Percentiles rank a stretch among this genome's conserved stretches.
Conservation (phyloP, 1,140 invertebrate genomes). For the Zaprionus africanus region DNA sequence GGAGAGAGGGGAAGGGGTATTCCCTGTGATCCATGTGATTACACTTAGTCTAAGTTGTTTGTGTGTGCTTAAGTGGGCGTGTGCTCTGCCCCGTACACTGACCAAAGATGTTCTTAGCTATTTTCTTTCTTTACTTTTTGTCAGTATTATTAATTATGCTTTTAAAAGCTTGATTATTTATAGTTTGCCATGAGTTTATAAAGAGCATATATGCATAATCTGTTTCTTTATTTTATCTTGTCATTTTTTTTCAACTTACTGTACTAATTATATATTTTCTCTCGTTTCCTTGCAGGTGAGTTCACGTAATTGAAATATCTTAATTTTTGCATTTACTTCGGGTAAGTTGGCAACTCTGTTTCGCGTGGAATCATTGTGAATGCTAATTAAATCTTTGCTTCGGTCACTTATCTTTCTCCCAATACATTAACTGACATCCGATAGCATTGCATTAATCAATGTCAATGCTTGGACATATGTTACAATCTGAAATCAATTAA, state of each 20-base stretch:
- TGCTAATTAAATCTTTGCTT: background rate
- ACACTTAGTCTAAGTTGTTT: constrained; percentile 43
- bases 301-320: background rate
- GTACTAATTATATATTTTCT: background rate
- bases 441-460: constrained; percentile 60
- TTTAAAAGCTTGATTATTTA: constrained; percentile 35
- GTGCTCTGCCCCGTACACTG: constrained; percentile 7
- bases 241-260: background rate
- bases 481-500: constrained; percentile 64
- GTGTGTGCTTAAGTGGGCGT: constrained; percentile 29
- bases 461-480: constrained; percentile 29
- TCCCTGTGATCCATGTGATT: constrained; percentile 38
- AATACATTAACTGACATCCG: constrained; percentile 1
- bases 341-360: background rate
- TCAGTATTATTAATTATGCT: constrained; percentile 37
- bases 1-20: background rate
- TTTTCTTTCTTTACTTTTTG: background rate
- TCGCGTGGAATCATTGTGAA: background rate
- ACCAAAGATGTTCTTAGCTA: constrained; percentile 9
- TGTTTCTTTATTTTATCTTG: no score
- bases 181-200: background rate
- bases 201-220: no score
- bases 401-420: no score
- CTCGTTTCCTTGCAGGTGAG: background rate
- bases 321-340: background rate